A percentile compares a stretch with the other conserved stretches of the same genome.
These are phyloP conservation scores for Ptychochromis oligacanthus DNA, from an alignment of 2,113 vertebrate species.

Conservation along the genomic window DNA sequence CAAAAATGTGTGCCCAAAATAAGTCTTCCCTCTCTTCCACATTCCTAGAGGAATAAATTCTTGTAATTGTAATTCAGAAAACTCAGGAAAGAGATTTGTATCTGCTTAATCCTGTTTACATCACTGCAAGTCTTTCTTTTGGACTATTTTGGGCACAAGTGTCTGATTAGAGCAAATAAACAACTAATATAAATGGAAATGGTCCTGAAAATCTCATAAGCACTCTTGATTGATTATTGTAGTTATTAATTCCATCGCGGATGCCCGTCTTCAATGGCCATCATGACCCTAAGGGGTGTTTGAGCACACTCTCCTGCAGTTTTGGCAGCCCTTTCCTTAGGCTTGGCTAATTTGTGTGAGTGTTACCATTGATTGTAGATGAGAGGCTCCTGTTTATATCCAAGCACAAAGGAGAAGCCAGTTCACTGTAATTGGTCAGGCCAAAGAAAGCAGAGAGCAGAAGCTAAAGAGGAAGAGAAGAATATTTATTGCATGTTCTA, in stretches of 20 bases:
- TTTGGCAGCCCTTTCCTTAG: slow-evolving; percentile 39
- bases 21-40: slow-evolving; percentile 14
- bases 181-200: slow-evolving; percentile 46
- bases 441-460: neutral
- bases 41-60: slow-evolving; percentile 26
- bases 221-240: slow-evolving; percentile 29
- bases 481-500: neutral
- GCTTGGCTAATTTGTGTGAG: slow-evolving; percentile 62
- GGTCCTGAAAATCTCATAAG: slow-evolving; percentile 30
- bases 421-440: slow-evolving; percentile 33
- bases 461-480: neutral
- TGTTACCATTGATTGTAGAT: slow-evolving; percentile 57
- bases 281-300: slow-evolving; percentile 39
- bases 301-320: slow-evolving; percentile 35
- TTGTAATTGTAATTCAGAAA: slow-evolving; percentile 60
- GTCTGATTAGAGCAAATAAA: slow-evolving; percentile 56
- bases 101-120: slow-evolving; percentile 57
- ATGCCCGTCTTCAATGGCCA: slow-evolving; percentile 46
- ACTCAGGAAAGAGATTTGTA: slow-evolving; percentile 37
- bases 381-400: slow-evolving; percentile 55
- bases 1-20: slow-evolving; percentile 38
- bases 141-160: slow-evolving; percentile 39
- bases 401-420: slow-evolving; percentile 40
- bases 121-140: slow-evolving; percentile 36
- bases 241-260: slow-evolving; percentile 38